Evolutionary conservation across 2,888 invertebrate species (phyloP).

Genomic region (Apamea monoglypha): DNA sequence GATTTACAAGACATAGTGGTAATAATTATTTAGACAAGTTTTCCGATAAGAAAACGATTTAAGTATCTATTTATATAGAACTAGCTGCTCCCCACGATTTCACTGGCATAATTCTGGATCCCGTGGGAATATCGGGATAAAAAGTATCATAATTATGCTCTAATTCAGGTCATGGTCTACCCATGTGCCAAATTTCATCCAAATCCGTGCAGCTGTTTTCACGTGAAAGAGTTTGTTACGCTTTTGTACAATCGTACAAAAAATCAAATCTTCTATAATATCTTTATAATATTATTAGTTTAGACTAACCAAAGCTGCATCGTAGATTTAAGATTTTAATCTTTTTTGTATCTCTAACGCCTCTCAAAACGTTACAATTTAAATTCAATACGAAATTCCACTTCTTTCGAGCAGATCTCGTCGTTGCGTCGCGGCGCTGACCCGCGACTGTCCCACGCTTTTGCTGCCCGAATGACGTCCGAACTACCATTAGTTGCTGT

Average conservation of each 20-base stretch:
- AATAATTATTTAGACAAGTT: not conserved
- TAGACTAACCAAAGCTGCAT: not conserved
- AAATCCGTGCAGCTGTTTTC: not conserved
- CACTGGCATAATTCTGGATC: not conserved
- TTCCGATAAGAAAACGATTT: not conserved
- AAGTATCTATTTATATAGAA: not conserved
- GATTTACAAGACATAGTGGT: conserved; percentile 2
- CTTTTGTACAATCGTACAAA: not conserved
- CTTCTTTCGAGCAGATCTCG: conserved; percentile 70
- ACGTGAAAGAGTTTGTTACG: not conserved
- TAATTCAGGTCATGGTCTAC: not conserved
- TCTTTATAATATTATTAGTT: not conserved
- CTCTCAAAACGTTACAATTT: conserved; percentile 25
- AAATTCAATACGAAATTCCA: conserved; percentile 59
- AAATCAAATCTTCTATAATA: not conserved
- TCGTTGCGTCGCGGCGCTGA: conserved; percentile 65
- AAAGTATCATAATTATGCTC: not conserved
- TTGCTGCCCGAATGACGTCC: conserved; percentile 68
- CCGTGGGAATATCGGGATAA: not conserved
- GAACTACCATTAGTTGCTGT: conserved; percentile 67
- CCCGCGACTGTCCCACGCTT: conserved; percentile 80
- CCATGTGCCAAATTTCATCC: not conserved
- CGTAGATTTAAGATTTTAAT: not conserved
- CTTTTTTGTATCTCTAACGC: conserved; percentile 2
- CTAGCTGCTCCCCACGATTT: not conserved